Conservation (phyloP, 2,888 invertebrate genomes). For the Trypoxylon attenuatum region DNA sequence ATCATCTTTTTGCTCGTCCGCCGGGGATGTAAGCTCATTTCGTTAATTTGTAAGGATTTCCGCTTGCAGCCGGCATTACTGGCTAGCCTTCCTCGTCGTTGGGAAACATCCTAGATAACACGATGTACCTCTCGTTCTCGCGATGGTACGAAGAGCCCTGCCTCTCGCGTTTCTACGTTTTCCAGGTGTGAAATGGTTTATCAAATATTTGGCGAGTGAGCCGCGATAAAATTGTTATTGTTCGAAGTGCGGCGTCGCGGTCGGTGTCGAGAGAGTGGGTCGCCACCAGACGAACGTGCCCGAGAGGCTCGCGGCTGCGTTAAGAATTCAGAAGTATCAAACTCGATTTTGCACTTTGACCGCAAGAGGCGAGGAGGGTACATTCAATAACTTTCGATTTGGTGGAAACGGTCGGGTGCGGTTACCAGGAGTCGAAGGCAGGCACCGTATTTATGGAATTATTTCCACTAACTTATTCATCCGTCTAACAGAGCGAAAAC, state of each 20-base stretch:
- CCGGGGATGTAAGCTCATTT: background rate
- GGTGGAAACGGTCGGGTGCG: constrained; percentile 7
- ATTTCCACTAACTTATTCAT: constrained; percentile 12
- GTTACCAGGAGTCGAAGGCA: background rate
- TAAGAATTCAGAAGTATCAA: background rate
- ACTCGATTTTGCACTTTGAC: constrained; percentile 2
- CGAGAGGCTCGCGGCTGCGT: background rate
- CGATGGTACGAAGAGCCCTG: too few species aligned
- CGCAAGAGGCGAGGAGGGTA: background rate
- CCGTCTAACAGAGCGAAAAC: background rate
- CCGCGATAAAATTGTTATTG: background rate
- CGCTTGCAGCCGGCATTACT: background rate
- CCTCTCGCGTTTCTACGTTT: too few species aligned
- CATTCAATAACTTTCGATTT: constrained; percentile 11
- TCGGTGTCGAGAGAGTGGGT: background rate
- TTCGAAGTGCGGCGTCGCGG: background rate
- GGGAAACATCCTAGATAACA: background rate
- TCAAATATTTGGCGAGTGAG: background rate
- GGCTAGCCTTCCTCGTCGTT: background rate
- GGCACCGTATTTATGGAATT: constrained; percentile 2
- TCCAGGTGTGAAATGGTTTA: too few species aligned
- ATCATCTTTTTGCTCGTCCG: constrained; percentile 8
- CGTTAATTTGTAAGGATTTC: constrained; percentile 1
- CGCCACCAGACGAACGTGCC: constrained; percentile 2
- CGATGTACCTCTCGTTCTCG: too few species aligned